Base-by-base conservation (phyloP, 2,888 invertebrate species). In the Athalia rosae region DNA sequence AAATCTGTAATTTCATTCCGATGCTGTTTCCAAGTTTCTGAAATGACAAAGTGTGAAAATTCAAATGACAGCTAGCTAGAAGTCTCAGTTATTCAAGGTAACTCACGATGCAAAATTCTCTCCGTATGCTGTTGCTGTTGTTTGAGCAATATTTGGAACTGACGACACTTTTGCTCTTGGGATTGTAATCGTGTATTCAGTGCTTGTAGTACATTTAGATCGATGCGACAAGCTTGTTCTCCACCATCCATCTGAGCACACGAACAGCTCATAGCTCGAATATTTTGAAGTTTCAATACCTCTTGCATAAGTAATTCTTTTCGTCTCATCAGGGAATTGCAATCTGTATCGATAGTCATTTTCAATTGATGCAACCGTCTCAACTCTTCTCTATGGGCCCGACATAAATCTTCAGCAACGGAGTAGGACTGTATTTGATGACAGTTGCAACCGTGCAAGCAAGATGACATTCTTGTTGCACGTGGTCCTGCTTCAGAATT, bases 41-140 rank as follows among this genome's bases (percentile, higher is more conserved):
- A 15, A 88, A 86, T 73, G 76, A 71, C 77, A 67, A 76, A 28
- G 69, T 61, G 74, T 11, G 43, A 63, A 43, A 73, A 5, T n/a
- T 8, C 73, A 3, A 15, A 63, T 45, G n/a, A 13, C 11, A 50
- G 50, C 43, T 45, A 45, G 4, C 48, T 64, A 77, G 76, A 76
- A 69, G 11, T 13, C 41, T 64, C 58, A 47, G 78, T 79, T 63
- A 76, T 71, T 76, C 45, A 48, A 76, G 67, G 28, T n/a, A 76
- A 91, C 92, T 92, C 91, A 93, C 93, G 92, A 88, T 93, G 93
- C 86, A 93, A 91, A 76, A 93, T 89, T 80, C 92, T 91, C 85
- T 94, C 93, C n/a, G 93, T 92, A 83, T 93, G 92, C 76, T 92
- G 91, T 84, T 94, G 94, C 83, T 94, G 94, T 84, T 93, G 93